Evolutionary conservation across 2,888 invertebrate species (phyloP).

Genomic region (Candidula unifasciata): DNA sequence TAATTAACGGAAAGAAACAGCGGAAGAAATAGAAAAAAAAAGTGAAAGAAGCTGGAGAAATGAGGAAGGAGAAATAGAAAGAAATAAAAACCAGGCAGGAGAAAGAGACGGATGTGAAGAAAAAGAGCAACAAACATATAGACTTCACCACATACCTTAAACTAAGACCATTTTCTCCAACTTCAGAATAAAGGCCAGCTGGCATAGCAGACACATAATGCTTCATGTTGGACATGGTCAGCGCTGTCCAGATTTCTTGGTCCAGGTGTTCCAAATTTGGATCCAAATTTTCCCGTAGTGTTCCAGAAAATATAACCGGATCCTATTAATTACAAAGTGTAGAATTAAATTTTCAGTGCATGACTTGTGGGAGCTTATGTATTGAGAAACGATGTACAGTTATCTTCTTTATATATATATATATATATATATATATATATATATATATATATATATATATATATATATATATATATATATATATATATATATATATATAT

Average conservation of each 20-base stretch:
- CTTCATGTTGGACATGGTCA: slow-evolving; percentile 93
- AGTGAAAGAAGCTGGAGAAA: neutral
- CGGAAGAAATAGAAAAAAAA: neutral
- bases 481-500: neutral
- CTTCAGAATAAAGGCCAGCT: slow-evolving; percentile 88
- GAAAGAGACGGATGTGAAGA: neutral
- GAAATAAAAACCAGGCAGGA: neutral
- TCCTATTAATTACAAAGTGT: too few species aligned
- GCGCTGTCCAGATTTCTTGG: slow-evolving; percentile 89
- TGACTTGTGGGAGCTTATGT: too few species aligned
- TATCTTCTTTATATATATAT: too few species aligned
- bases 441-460: too few species aligned
- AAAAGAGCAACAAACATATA: neutral
- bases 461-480: too few species aligned
- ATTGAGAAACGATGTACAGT: too few species aligned
- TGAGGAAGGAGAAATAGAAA: neutral
- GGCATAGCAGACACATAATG: slow-evolving; percentile 87
- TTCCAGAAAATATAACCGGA: slow-evolving; percentile 94
- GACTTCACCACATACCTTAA: slow-evolving; percentile 71
- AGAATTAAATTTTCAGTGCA: too few species aligned
- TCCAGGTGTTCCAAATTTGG: slow-evolving; percentile 89
- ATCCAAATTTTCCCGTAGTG: slow-evolving; percentile 92
- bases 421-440: too few species aligned
- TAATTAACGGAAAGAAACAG: too few species aligned
- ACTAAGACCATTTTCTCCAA: slow-evolving; percentile 94